Base-by-base conservation (phyloP, 2,113 vertebrate species). In the Oreochromis niloticus region DNA sequence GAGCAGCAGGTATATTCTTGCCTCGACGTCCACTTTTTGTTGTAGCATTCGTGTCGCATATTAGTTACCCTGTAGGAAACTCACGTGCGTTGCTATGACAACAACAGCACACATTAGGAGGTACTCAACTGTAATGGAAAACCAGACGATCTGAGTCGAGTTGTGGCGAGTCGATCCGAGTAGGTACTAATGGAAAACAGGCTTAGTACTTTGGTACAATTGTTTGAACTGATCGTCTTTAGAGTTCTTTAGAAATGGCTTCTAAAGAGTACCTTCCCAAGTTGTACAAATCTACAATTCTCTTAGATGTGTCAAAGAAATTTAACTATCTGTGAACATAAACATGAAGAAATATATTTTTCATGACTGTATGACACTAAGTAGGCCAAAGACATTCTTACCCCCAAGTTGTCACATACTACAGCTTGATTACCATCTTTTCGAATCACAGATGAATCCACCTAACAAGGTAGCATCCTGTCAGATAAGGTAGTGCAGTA, bases 41-140 rank as follows among this genome's bases (percentile, higher is more conserved):
- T 22, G 54, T 55, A 55, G 54, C 5, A 1, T 6, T 11, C 52
- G 3, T 66, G 32, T 36, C 0, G 6, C 32, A 66, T 36, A n/a
- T 36, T 66, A 66, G 61, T 66, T 36, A 66, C 9, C 9, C 17
- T n/a, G 17, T 7, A 66, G 61, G 61, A 66, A 66, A 66, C 32
- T 36, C 32, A 7, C 2, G 6, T n/a, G 56, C 14, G 9, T 59
- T 17, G 17, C 61, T 36, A 66, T 36, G 32, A 66, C 17, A 66
- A 32, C 59, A 36, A 66, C 59, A 36, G 32, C 2, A 16, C 17
- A 66, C 10, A 36, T 66, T 66, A 66, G 61, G 61, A 66, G 36
- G 32, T 7, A 36, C 17, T 66, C 32, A 66, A 66, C 32, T 66
- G 32, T 66, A 66, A 66, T 66, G 61, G 61, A 66, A 36, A n/a